Percentiles rank a stretch among this genome's conserved stretches.
Conservation (phyloP, 2,888 invertebrate species). For the Standfussiana lucernea region DNA sequence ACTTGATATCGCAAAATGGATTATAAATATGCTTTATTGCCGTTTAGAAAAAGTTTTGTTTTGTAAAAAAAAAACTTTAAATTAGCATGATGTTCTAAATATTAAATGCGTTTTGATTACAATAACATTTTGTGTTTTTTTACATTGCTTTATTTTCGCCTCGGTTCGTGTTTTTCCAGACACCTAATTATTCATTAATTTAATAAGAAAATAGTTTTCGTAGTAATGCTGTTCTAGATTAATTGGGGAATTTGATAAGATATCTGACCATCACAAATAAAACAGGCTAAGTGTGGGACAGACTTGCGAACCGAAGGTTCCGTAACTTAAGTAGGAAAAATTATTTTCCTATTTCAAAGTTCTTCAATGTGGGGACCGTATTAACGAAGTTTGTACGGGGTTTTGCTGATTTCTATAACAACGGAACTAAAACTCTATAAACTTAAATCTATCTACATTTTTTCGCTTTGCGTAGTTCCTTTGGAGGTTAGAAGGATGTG, state of each 20-base stretch:
- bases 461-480: not conserved
- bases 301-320: not conserved
- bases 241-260: not conserved
- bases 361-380: not conserved
- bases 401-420: not conserved
- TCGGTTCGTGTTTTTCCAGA: not conserved
- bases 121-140: constrained; percentile 67
- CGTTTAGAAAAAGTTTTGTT: constrained; percentile 78
- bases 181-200: not conserved
- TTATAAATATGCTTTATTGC: constrained; percentile 79
- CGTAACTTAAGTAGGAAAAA: not conserved
- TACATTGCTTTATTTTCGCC: not conserved
- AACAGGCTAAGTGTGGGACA: not conserved
- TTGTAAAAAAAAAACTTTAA: constrained; percentile 77
- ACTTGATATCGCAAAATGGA: constrained; percentile 73
- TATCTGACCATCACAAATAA: not conserved
- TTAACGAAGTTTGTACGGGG: not conserved
- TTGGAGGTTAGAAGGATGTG: not conserved
- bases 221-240: not conserved
- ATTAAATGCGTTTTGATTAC: constrained; percentile 81
- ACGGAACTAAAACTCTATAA: not conserved
- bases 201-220: not conserved
- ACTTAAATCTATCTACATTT: not conserved
- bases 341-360: not conserved
- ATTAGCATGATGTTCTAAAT: constrained; percentile 83